These are phyloP conservation scores for Aradus depressus DNA, from an alignment of 2,888 invertebrate species.

Conservation along the genomic window DNA sequence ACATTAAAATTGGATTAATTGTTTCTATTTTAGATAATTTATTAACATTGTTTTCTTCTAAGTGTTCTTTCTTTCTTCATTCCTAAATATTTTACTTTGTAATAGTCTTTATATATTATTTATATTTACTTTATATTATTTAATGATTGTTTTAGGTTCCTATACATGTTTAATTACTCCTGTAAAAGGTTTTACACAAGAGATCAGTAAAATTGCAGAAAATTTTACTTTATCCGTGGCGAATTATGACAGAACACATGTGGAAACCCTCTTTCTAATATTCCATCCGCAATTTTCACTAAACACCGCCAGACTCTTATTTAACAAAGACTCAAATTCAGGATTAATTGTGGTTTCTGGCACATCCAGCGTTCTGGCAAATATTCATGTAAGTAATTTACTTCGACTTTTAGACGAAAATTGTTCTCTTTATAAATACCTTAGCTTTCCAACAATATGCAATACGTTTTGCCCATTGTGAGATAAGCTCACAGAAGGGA, in stretches of 20 bases:
- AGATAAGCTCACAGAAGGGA: no score
- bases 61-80: no score
- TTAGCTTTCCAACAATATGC: no score
- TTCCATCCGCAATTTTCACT: constrained; percentile 11
- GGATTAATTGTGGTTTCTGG: constrained; percentile 6
- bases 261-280: constrained; percentile 11
- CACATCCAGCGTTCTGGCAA: neutral
- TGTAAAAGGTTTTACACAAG: constrained; percentile 4
- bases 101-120: neutral
- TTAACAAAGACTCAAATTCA: neutral
- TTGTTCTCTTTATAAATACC: no score
- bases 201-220: constrained; percentile 8
- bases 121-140: neutral
- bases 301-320: neutral
- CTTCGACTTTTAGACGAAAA: no score
- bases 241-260: neutral
- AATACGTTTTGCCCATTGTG: no score
- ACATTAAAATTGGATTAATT: no score
- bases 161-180: constrained; percentile 6
- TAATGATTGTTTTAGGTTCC: constrained; percentile 5
- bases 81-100: neutral
- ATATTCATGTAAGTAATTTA: constrained; percentile 8
- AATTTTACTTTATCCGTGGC: constrained; percentile 8
- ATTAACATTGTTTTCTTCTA: no score
- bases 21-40: no score